Evolutionary conservation across 2,113 vertebrate species (phyloP), one percentile per base, ranked within the genome.

Genomic region (Ptychochromis oligacanthus): DNA sequence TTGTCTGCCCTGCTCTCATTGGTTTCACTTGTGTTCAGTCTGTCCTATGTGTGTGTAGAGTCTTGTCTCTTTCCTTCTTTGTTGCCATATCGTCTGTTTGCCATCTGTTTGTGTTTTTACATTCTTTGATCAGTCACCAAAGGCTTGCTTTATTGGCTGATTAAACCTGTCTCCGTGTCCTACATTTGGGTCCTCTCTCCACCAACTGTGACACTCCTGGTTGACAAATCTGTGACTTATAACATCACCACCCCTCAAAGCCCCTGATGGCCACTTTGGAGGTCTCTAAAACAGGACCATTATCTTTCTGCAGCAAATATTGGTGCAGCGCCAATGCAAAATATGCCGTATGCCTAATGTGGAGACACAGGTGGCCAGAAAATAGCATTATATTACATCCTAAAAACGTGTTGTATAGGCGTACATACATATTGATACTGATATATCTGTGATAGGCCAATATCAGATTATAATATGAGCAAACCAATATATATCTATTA

Each of bases 341-440:
- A 43, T n/a, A 40, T 15, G 14, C 43, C 14, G 5, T 46, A 46
- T 46, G 5, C 13, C 14, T 46, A 46, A 46, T 49, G 5, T 70
- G 64, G 64, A 49, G 40, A 70, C 15, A 70, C 40, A 70, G 40
- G 8, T 70, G 10, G 65, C 43, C 22, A 70, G 40, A 52, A 70
- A 70, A 52, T 3, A 52, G 43, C 65, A 72, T 31, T 31, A 20
- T 31, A 70, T 52, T 52, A 52, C 65, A 72, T 10, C 65, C 24
- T 49, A 17, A 28, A 72, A 52, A 13, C 15, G 1, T 6, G 15
- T 15, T 17, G 15, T 49, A 49, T 49, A 49, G 46, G 17, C 17
- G 4, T 72, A n/a, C 49, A 72, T 2, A 3, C 26, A 52, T 2
- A 72, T 12, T 52, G 17, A 52, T 7, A 13, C 26, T 72, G 65